Evolutionary conservation across 1,140 invertebrate genomes (phyloP).

Genomic region (Musca vetustissima): DNA sequence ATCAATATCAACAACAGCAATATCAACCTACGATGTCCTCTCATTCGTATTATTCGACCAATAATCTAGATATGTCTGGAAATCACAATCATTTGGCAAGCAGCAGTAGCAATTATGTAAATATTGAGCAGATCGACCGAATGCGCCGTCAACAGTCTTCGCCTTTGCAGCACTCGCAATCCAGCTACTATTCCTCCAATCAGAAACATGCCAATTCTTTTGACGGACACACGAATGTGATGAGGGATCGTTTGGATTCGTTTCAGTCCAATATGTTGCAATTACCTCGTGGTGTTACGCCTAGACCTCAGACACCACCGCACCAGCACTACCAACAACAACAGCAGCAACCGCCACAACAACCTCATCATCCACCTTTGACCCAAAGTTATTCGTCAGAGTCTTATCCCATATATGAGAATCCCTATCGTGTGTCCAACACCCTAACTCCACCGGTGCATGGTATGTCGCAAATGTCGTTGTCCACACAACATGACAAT

Average conservation of each 20-base stretch:
- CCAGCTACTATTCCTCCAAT: constrained; percentile 41
- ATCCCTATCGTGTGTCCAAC: constrained; percentile 46
- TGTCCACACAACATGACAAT: constrained; percentile 24
- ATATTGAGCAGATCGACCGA: constrained; percentile 60
- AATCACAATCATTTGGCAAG: constrained; percentile 27
- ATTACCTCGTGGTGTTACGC: constrained; percentile 29
- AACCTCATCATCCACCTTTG: constrained; percentile 27
- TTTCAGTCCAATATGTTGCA: constrained; percentile 45
- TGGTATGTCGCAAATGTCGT: constrained; percentile 6
- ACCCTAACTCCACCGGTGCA: background rate
- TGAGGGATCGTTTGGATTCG: constrained; percentile 35
- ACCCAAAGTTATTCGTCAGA: constrained; percentile 44
- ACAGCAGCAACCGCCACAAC: constrained; percentile 37
- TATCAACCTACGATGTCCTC: constrained; percentile 3
- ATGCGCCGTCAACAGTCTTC: constrained; percentile 53
- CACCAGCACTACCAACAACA: constrained; percentile 40
- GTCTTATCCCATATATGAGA: constrained; percentile 53
- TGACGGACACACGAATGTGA: constrained; percentile 36
- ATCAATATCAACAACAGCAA: constrained; percentile 10
- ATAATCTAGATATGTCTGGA: constrained; percentile 32
- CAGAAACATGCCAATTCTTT: constrained; percentile 47
- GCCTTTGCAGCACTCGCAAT: constrained; percentile 25
- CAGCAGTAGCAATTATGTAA: constrained; percentile 59
- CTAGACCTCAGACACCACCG: constrained; percentile 38
- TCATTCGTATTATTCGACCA: constrained; percentile 38